Base-by-base conservation (phyloP, 2,797 vertebrate species). In the Gymnoscopelus braueri region DNA sequence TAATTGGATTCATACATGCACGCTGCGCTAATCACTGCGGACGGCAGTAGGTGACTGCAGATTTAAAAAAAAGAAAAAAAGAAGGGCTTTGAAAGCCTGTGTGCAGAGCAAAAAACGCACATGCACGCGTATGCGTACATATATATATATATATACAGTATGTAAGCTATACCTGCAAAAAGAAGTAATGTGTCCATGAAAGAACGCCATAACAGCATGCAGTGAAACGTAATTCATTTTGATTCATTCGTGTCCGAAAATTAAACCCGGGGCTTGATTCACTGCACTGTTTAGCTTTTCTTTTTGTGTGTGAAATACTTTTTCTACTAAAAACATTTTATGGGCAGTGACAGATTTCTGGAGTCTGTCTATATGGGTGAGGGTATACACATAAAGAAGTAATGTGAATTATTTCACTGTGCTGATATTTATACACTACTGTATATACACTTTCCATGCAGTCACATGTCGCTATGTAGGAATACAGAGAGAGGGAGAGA, bases 191-290 rank as follows among this genome's bases (percentile, higher is more conserved):
- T 61, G 65, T 1, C 7, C 1, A 15, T 59, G 49, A 2, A 55
- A 56, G 39, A 24, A 32, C 78, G 77, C 74, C 82, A 79, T 80
- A 87, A 79, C 85, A 86, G 11, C 54, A 75, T 60, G 60, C 76
- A 74, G 23, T 11, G 23, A 39, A 23, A 70, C 73, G 81, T 88
- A 66, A 68, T 82, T 90, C 82, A 83, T 68, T 69, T 49, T 79
- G 80, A 88, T 82, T 70, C 49, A 72, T 73, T 83, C 70, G 64
- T 72, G 75, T 83, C 78, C 75, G 76, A 87, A 90, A 83, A 58
- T 71, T 77, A 79, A 82, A 83, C 55, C 14, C 69, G 72, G 75
- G 29, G 35, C 35, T 76, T 74, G 60, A 81, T 79, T 84, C 83
- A 78, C 62, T 79, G 39, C 63, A 61, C 63, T 3, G 61, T 65